phyloP scores from a whole-genome alignment of 2,113 vertebrate genomes.

The Cebus imitator region DNA sequence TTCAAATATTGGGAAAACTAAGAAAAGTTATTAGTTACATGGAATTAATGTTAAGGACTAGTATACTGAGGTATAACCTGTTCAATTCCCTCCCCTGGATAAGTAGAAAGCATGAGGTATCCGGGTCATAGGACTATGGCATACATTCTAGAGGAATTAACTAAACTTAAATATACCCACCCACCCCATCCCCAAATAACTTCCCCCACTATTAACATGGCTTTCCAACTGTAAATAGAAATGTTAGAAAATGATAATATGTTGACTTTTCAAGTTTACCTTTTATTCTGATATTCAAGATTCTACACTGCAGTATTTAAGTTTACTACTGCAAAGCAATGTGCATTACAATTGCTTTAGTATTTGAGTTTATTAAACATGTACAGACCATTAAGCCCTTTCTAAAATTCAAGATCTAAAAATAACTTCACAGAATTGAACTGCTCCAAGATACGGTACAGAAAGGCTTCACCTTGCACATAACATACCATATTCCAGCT shows the following conservation, averaged over 20 bases:
- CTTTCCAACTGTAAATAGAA: background rate
- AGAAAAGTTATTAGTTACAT: background rate
- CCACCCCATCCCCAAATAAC: background rate
- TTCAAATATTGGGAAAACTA: background rate
- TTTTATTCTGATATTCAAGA: conserved; percentile 42
- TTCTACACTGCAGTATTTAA: background rate
- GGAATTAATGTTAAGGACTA: background rate
- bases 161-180: background rate
- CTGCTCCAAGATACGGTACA: background rate
- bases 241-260: background rate
- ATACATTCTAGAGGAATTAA: background rate
- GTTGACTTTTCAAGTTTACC: background rate
- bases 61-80: background rate
- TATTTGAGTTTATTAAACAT: conserved; percentile 5
- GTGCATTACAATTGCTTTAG: background rate
- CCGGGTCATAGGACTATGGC: background rate
- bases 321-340: background rate
- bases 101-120: background rate
- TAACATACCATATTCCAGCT: background rate
- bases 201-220: background rate
- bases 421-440: background rate
- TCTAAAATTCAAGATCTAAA: conserved; percentile 38
- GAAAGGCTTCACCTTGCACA: background rate
- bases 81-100: background rate
- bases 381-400: background rate